These are phyloP conservation scores for Andrena dorsata DNA, from an alignment of 2,888 invertebrate genomes.

Conservation along the genomic window DNA sequence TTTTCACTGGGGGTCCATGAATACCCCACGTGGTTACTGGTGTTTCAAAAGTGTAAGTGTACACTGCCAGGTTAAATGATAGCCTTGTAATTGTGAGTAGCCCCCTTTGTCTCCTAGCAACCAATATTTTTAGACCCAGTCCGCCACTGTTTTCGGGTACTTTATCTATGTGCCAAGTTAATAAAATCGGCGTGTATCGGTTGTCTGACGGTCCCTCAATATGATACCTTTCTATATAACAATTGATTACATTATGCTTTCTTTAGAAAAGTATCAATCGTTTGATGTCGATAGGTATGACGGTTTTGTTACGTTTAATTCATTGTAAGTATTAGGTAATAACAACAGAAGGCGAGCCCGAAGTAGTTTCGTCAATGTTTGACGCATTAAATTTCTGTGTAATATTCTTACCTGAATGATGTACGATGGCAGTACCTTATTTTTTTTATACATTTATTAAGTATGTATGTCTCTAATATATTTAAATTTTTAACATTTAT, in stretches of 20 bases:
- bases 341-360: neutral
- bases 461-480: neutral
- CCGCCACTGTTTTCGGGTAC: too few species aligned
- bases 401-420: neutral
- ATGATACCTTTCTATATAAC: neutral
- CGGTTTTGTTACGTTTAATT: neutral
- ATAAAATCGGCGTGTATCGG: too few species aligned
- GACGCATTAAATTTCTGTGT: constrained; percentile 9
- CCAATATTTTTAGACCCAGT: too few species aligned
- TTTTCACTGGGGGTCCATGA: too few species aligned
- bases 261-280: neutral
- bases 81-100: too few species aligned
- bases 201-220: too few species aligned
- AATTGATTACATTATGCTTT: neutral
- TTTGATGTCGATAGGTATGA: neutral
- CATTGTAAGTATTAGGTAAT: neutral
- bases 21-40: too few species aligned
- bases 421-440: neutral
- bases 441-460: constrained; percentile 1
- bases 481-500: neutral
- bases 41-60: too few species aligned
- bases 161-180: too few species aligned
- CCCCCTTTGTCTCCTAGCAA: too few species aligned
- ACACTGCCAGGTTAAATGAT: too few species aligned
- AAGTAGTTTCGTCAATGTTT: constrained; percentile 4